A percentile compares a stretch with the other conserved stretches of the same genome.
Evolutionary conservation across 2,113 vertebrate species (phyloP).

Genomic region (Polypterus bichir): DNA sequence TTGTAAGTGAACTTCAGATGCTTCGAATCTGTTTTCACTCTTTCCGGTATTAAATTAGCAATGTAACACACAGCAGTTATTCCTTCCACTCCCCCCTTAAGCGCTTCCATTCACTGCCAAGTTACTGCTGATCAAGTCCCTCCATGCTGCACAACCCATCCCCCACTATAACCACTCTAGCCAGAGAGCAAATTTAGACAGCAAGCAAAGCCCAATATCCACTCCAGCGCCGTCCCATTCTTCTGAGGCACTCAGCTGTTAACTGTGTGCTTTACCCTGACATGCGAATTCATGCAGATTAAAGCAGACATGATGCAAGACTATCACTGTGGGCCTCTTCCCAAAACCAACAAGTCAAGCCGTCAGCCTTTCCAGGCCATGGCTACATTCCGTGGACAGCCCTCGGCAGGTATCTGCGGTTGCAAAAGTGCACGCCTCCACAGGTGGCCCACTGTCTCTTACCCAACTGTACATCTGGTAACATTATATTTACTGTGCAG

Average conservation of each 20-base stretch:
- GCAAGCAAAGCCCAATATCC: slow-evolving; percentile 50
- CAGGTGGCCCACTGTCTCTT: too few relatives aligned
- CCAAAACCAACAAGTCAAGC: slow-evolving; percentile 36
- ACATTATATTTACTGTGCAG: too few relatives aligned
- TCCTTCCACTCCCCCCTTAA: slow-evolving; percentile 27
- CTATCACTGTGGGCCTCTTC: slow-evolving; percentile 39
- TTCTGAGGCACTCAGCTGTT: slow-evolving; percentile 61
- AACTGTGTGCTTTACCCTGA: slow-evolving; percentile 54
- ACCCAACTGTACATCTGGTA: too few relatives aligned
- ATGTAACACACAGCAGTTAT: slow-evolving; percentile 33
- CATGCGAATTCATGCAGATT: slow-evolving; percentile 54
- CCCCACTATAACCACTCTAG: slow-evolving; percentile 34
- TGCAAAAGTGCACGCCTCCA: too few relatives aligned
- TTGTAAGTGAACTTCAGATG: slow-evolving; percentile 49
- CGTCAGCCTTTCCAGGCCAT: too few relatives aligned
- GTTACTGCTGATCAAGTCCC: slow-evolving; percentile 19
- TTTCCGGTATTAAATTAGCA: slow-evolving; percentile 50
- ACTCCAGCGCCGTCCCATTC: slow-evolving; percentile 53
- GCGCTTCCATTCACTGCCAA: slow-evolving; percentile 31
- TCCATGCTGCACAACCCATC: slow-evolving; percentile 15
- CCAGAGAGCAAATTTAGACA: slow-evolving; percentile 53
- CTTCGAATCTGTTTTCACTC: slow-evolving; percentile 46
- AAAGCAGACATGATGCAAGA: slow-evolving; percentile 44
- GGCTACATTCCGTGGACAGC: too few relatives aligned
- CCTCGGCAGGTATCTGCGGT: too few relatives aligned